Evolutionary conservation across 2,113 vertebrate species (phyloP).

Genomic region (Dasypus novemcinctus): DNA sequence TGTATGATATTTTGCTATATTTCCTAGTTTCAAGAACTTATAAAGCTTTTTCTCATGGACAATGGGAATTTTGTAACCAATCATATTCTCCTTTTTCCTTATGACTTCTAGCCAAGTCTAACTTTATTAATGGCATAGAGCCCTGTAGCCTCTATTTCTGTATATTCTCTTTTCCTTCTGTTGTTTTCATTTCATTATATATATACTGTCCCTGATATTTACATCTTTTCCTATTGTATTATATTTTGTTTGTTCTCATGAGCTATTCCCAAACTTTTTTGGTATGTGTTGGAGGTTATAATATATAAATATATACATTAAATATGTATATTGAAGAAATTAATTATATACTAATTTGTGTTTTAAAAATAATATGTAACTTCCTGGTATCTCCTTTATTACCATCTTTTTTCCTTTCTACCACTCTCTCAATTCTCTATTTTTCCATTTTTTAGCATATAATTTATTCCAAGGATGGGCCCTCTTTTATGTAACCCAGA

Average conservation of each 20-base stretch:
- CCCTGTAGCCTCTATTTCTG: background rate
- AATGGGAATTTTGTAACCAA: background rate
- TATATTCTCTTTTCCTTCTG: background rate
- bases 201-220: background rate
- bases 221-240: background rate
- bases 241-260: background rate
- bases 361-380: background rate
- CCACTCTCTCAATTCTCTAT: background rate
- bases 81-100: background rate
- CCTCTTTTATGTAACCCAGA: background rate
- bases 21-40: background rate
- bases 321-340: background rate
- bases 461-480: slow-evolving; percentile 16
- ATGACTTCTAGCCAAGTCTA: background rate
- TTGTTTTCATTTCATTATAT: background rate
- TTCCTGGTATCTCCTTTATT: background rate
- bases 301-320: background rate
- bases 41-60: background rate
- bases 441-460: background rate
- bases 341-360: background rate
- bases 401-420: background rate
- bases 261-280: background rate
- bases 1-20: background rate
- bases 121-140: background rate
- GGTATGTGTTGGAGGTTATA: background rate